phyloP scores from a whole-genome alignment of 2,113 vertebrate species.

The Heptranchias perlo region DNA sequence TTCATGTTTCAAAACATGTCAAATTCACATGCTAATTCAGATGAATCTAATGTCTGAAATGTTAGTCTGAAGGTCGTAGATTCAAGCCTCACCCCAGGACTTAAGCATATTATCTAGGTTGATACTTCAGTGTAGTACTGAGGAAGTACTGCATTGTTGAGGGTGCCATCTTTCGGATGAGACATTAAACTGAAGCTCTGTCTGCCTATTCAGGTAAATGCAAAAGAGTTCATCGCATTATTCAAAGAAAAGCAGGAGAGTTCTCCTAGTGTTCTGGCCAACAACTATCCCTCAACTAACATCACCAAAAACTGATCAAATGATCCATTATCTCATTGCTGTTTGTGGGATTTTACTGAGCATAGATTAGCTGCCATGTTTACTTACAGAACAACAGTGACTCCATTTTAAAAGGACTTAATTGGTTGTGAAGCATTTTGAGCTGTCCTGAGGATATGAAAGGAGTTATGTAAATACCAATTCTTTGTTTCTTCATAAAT shows the following conservation, averaged over 20 bases:
- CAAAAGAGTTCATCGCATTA: not conserved
- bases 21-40: no score
- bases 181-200: no score
- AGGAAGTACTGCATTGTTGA: no score
- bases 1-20: no score
- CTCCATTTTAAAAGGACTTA: not conserved
- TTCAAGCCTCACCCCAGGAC: no score
- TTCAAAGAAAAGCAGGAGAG: not conserved
- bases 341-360: not conserved
- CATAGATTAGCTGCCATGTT: not conserved
- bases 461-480: not conserved
- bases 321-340: not conserved
- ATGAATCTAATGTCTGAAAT: no score
- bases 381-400: not conserved
- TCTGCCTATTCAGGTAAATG: no score
- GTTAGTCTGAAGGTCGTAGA: no score
- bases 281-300: not conserved
- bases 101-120: no score
- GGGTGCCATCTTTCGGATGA: no score
- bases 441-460: not conserved
- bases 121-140: no score
- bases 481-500: not conserved
- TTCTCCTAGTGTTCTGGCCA: not conserved
- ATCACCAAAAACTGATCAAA: not conserved
- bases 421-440: not conserved